Conservation (phyloP, 1,140 invertebrate species). For the Microplitis demolitor region DNA sequence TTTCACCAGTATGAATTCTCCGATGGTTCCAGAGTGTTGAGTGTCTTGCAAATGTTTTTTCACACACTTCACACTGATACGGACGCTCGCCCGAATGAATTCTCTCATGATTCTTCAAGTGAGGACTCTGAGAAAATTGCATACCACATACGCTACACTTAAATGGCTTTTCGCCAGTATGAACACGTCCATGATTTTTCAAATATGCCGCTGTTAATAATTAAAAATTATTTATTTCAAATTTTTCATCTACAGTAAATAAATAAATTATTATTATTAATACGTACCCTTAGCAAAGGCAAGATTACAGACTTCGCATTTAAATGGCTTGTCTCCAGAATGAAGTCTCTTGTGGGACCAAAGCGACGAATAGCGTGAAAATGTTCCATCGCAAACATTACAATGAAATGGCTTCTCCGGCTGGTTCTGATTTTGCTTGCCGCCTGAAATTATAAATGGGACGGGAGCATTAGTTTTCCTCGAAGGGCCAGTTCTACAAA, state of each 20-base stretch:
- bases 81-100: slow-evolving; percentile 89
- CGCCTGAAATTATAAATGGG: slow-evolving; percentile 55
- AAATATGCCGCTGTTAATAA: slow-evolving; percentile 73
- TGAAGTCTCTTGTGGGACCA: slow-evolving; percentile 86
- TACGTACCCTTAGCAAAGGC: slow-evolving; percentile 80
- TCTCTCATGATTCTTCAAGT: slow-evolving; percentile 90
- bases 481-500: slow-evolving; percentile 59
- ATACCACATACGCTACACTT: slow-evolving; percentile 86
- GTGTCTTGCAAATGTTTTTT: slow-evolving; percentile 85
- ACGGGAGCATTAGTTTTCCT: slow-evolving; percentile 49
- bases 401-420: slow-evolving; percentile 83
- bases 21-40: slow-evolving; percentile 90
- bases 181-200: slow-evolving; percentile 89
- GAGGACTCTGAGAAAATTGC: slow-evolving; percentile 87
- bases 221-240: background rate
- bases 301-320: slow-evolving; percentile 90
- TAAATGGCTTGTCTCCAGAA: slow-evolving; percentile 87
- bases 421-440: slow-evolving; percentile 64
- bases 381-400: slow-evolving; percentile 83
- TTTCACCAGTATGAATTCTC: slow-evolving; percentile 92
- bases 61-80: slow-evolving; percentile 90
- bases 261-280: background rate
- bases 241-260: background rate
- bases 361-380: slow-evolving; percentile 81
- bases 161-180: slow-evolving; percentile 84